Evolutionary conservation across 2,888 invertebrate genomes (phyloP), one percentile per base, ranked within the genome.

Genomic region (Tetrapedia diversipes): DNA sequence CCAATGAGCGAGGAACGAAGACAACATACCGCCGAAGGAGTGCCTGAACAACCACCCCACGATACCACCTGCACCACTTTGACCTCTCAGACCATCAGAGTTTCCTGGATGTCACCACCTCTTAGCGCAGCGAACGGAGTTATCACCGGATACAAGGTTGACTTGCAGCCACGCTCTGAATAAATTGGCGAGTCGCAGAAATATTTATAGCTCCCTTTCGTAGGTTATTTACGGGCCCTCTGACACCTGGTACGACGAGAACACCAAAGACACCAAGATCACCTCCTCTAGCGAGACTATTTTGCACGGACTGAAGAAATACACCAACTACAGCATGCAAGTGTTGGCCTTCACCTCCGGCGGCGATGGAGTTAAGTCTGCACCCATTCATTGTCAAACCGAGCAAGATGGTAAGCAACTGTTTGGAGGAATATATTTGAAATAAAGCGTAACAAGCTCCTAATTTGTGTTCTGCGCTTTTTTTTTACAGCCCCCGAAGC

Each of bases 311-410:
- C 94, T 99, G 65, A 97, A 97, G 92, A 98, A 98, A 92, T 98
- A 96, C 92, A 98, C 98, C 2, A 98, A 99, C 93, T 99, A 98
- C 92, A 98, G 98, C 71, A 97, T 99, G 95, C 98, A 98, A 94
- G 98, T 99, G 39, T 93, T 98, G 86, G 98, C 98, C 27, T 98
- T 96, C 88, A 98, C 98, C 8, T 96, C 98, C 69, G 98, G 98
- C 81, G 99, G 99, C 14, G 98, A 98, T 91, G 98, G 98, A 78
- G 98, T 98, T 54, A 95, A 97, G 84, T 96, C 96, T 84, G 94
- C 94, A 22, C 96, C 97, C 8, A 97, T 98, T 85, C 97, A 97
- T 92, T 98, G 98, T 91, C 96, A 96, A 93, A 98, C 98, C 60
- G 97, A 98, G 93, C 98, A 98, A 93, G 98, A 98, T 92, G 97